Evolutionary conservation across 2,113 vertebrate genomes (phyloP).

Genomic region (Hiodon tergisus): DNA sequence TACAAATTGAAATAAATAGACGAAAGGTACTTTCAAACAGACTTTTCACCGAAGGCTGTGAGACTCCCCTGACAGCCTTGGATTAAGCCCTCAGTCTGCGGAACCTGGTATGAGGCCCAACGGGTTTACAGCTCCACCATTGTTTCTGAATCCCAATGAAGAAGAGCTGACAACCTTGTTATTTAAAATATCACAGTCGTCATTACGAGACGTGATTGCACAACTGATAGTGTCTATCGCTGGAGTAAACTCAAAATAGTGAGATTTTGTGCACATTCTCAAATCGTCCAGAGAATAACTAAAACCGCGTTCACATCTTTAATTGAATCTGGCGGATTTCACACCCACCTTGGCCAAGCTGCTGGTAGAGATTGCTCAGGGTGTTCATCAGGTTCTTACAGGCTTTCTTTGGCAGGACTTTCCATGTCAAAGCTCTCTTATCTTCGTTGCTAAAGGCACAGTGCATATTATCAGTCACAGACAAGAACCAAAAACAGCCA

Average conservation of each 20-base stretch:
- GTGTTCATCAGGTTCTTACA: slow-evolving; percentile 92
- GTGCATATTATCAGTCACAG: slow-evolving; percentile 46
- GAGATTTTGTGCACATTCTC: background rate
- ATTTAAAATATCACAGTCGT: too few species aligned
- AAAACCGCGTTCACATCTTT: slow-evolving; percentile 5
- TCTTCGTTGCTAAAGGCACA: slow-evolving; percentile 80
- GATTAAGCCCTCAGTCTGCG: background rate
- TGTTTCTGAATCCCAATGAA: background rate
- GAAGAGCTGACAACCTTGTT: too few species aligned
- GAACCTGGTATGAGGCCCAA: background rate
- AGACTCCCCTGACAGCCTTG: background rate
- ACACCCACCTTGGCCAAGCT: slow-evolving; percentile 85
- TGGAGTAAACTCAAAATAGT: background rate
- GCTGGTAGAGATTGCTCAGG: slow-evolving; percentile 83
- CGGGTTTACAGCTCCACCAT: background rate
- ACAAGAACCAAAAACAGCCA: slow-evolving; percentile 32
- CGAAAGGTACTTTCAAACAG: background rate
- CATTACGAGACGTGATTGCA: too few species aligned
- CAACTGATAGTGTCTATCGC: too few species aligned
- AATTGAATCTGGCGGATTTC: slow-evolving; percentile 12
- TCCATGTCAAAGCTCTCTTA: slow-evolving; percentile 87
- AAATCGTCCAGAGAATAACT: background rate
- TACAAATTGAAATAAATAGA: too few species aligned
- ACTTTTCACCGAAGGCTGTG: background rate
- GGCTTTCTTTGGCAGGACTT: slow-evolving; percentile 91